These are phyloP conservation scores for Schrankia costaestrigalis DNA, from an alignment of 2,888 invertebrate genomes.

Conservation along the genomic window DNA sequence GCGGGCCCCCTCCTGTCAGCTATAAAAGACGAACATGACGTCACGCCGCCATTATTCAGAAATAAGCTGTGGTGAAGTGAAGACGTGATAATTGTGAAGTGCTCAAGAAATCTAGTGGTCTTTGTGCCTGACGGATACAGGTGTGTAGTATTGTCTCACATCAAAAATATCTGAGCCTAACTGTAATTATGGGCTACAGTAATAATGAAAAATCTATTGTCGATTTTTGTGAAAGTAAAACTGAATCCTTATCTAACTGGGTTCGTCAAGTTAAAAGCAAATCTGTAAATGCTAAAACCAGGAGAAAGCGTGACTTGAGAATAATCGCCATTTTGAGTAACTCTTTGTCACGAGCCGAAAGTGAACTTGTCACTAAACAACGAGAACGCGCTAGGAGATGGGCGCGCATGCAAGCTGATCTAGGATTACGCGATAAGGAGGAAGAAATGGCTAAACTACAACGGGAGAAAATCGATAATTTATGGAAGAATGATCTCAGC, in stretches of 20 bases:
- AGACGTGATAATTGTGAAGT: slow-evolving; percentile 61
- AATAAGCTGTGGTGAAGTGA: slow-evolving; percentile 48
- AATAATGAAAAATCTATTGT: slow-evolving; percentile 68
- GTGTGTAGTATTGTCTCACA: slow-evolving; percentile 70
- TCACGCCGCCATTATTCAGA: slow-evolving; percentile 53
- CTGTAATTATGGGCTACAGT: slow-evolving; percentile 67
- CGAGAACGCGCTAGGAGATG: slow-evolving; percentile 82
- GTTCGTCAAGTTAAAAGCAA: slow-evolving; percentile 83
- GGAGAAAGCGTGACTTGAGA: slow-evolving; percentile 81
- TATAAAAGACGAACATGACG: slow-evolving; percentile 64
- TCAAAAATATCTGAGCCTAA: slow-evolving; percentile 54
- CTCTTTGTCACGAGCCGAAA: slow-evolving; percentile 81
- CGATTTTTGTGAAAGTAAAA: slow-evolving; percentile 79
- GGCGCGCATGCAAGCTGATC: slow-evolving; percentile 78
- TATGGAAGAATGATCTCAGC: slow-evolving; percentile 82
- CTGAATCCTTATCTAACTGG: slow-evolving; percentile 82
- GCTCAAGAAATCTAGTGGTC: slow-evolving; percentile 50
- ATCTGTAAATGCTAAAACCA: slow-evolving; percentile 78
- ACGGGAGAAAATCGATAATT: slow-evolving; percentile 68
- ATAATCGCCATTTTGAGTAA: slow-evolving; percentile 83
- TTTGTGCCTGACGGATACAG: slow-evolving; percentile 73
- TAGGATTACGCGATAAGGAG: slow-evolving; percentile 69
- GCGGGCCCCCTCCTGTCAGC: slow-evolving; percentile 32
- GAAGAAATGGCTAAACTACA: slow-evolving; percentile 68
- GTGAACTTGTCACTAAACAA: slow-evolving; percentile 82